These are phyloP conservation scores for Penaeus indicus DNA, from an alignment of 1,140 invertebrate species.

Conservation along the genomic window DNA sequence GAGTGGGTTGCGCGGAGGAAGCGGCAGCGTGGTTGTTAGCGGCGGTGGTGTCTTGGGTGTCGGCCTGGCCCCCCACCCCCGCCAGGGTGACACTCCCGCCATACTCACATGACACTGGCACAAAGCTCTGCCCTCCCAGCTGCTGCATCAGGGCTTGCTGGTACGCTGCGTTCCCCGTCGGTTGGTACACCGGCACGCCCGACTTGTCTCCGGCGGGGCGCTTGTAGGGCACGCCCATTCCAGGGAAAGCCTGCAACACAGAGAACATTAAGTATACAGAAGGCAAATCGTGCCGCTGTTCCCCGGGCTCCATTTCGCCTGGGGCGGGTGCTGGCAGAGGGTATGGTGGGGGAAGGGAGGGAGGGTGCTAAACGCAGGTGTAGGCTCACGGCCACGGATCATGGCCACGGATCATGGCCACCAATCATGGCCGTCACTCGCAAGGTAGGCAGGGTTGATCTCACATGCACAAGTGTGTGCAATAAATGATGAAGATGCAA, in stretches of 20 bases:
- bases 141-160: constrained; percentile 88
- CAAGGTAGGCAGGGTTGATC: too few species aligned
- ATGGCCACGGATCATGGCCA: neutral
- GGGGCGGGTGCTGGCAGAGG: neutral
- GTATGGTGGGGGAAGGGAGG: neutral
- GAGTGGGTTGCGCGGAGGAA: constrained; percentile 70
- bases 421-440: neutral
- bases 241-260: constrained; percentile 86
- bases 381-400: neutral
- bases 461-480: too few species aligned
- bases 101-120: constrained; percentile 74
- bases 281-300: neutral
- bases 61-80: constrained; percentile 67
- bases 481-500: too few species aligned
- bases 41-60: constrained; percentile 69
- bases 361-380: neutral
- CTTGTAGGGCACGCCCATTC: constrained; percentile 89
- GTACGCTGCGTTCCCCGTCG: constrained; percentile 80
- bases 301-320: neutral
- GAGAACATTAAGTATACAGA: constrained; percentile 30
- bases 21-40: constrained; percentile 61
- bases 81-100: constrained; percentile 58
- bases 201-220: constrained; percentile 94
- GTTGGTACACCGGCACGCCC: constrained; percentile 95
- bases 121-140: constrained; percentile 84